Percentiles rank a stretch among this genome's conserved stretches.
Evolutionary conservation across 2,113 vertebrate species (phyloP).

Genomic region (Chionis minor): DNA sequence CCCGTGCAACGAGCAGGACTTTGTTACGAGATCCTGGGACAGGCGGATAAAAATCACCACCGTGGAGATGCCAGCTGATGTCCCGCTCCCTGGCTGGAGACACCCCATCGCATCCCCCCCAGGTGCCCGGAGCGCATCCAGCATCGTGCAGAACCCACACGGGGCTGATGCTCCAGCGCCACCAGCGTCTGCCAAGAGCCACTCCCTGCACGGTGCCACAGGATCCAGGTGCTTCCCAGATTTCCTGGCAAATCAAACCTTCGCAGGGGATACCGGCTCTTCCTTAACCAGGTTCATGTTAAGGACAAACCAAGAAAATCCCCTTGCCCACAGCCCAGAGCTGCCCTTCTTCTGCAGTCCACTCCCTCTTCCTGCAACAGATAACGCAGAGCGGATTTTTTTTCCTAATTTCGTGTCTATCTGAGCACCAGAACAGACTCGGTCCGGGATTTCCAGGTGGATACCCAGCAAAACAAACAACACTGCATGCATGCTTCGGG

Average conservation of each 20-base stretch:
- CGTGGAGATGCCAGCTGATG: not conserved
- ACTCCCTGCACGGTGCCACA: not conserved
- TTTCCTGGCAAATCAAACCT: not conserved
- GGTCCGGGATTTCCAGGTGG: not conserved
- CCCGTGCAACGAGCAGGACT: not conserved
- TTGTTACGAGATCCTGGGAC: not conserved
- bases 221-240: not conserved
- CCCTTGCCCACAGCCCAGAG: not conserved
- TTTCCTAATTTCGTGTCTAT: not conserved
- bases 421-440: not conserved
- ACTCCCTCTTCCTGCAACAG: not conserved
- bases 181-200: not conserved
- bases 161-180: not conserved
- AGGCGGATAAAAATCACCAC: fast-evolving
- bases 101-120: not conserved
- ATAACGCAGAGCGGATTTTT: not conserved
- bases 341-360: fast-evolving
- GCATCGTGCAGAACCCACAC: not conserved
- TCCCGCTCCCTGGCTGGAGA: not conserved
- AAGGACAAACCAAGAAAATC: not conserved
- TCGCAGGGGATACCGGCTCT: not conserved
- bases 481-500: fast-evolving
- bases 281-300: not conserved
- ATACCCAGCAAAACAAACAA: not conserved
- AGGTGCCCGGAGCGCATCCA: not conserved